Conservation (phyloP, 2,113 vertebrate species). For the Urocynchramus pylzowi region DNA sequence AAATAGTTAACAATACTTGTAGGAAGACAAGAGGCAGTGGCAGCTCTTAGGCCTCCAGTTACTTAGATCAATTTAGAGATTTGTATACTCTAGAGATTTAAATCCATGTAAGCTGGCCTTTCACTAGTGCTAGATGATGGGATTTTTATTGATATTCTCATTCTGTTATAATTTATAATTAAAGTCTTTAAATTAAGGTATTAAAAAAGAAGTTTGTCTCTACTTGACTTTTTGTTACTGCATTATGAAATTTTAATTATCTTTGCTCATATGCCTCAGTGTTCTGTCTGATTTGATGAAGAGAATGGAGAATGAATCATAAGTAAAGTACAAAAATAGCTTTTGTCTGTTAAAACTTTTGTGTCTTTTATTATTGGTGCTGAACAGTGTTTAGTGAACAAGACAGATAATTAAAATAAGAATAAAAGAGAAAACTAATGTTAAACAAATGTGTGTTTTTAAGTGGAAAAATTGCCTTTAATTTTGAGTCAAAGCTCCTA, state of each 20-base stretch:
- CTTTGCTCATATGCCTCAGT: background rate
- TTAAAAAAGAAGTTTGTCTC: background rate
- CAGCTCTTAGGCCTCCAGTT: background rate
- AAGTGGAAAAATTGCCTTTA: background rate
- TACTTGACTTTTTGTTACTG: background rate
- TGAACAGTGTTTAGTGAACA: background rate
- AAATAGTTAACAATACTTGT: background rate
- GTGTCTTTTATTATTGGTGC: background rate
- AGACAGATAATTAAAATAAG: background rate
- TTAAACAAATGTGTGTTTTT: background rate
- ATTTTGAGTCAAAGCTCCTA: background rate
- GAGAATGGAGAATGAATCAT: background rate
- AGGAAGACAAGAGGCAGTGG: background rate
- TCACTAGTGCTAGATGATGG: background rate
- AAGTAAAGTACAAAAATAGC: background rate
- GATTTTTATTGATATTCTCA: background rate
- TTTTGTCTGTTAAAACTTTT: background rate
- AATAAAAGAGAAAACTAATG: background rate
- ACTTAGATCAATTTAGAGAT: background rate
- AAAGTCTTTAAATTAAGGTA: background rate
- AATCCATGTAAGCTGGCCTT: background rate
- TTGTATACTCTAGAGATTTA: background rate
- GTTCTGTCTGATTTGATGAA: background rate
- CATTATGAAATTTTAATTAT: background rate
- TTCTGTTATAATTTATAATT: background rate